phyloP scores from a whole-genome alignment of 2,888 invertebrate genomes.

The Tyria jacobaeae region DNA sequence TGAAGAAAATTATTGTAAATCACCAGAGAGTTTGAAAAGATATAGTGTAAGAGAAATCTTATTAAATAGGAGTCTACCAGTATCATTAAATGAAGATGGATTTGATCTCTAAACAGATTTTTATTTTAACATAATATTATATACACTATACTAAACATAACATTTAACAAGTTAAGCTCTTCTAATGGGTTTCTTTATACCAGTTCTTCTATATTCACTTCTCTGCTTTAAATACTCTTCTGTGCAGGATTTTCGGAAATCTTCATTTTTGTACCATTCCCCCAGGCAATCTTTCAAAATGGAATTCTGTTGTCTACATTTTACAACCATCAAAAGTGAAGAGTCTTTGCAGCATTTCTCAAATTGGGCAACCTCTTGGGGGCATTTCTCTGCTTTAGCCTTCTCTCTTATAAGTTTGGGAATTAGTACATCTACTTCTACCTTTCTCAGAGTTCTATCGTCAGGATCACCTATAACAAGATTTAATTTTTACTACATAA shows the following conservation, averaged over 20 bases:
- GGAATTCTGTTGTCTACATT: slow-evolving; percentile 91
- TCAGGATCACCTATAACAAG: slow-evolving; percentile 91
- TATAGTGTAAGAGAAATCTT: slow-evolving; percentile 89
- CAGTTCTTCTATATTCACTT: slow-evolving; percentile 93
- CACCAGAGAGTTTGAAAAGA: slow-evolving; percentile 82
- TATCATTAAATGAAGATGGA: slow-evolving; percentile 76
- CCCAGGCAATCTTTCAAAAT: slow-evolving; percentile 90
- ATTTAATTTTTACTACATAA: not conserved
- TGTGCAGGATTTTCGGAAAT: slow-evolving; percentile 90
- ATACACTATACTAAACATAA: slow-evolving; percentile 57
- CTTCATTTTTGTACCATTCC: slow-evolving; percentile 92
- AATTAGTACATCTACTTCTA: slow-evolving; percentile 95
- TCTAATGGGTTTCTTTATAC: slow-evolving; percentile 87
- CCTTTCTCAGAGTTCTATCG: slow-evolving; percentile 93
- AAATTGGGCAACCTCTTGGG: slow-evolving; percentile 89
- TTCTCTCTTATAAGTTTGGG: slow-evolving; percentile 95
- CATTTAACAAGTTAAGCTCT: slow-evolving; percentile 64
- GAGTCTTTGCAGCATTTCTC: slow-evolving; percentile 90
- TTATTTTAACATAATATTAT: slow-evolving; percentile 55
- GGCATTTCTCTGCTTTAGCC: slow-evolving; percentile 93
- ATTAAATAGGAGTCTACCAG: slow-evolving; percentile 85
- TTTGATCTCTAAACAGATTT: slow-evolving; percentile 49
- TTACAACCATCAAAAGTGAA: slow-evolving; percentile 90
- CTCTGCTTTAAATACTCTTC: slow-evolving; percentile 93
- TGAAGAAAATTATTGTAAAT: slow-evolving; percentile 60